Evolutionary conservation across 2,797 vertebrate species (phyloP).

Genomic region (Siniperca scherzeri): DNA sequence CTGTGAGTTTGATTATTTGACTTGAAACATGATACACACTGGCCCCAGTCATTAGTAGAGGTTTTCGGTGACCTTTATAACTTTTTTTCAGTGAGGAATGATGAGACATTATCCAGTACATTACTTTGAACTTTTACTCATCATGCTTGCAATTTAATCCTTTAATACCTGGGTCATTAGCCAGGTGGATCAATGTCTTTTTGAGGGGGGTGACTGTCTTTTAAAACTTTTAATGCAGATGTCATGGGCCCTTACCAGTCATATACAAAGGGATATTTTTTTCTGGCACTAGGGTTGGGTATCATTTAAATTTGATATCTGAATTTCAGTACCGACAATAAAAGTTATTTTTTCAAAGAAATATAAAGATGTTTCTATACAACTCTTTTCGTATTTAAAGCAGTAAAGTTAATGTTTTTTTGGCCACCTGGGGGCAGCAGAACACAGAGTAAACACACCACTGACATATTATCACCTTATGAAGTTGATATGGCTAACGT

Average conservation of each 20-base stretch:
- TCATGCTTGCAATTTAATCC: not conserved
- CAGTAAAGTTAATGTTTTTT: no score
- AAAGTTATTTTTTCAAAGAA: no score
- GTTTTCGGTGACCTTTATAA: not conserved
- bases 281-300: not conserved
- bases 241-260: not conserved
- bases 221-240: not conserved
- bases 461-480: no score
- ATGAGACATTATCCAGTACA: not conserved
- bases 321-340: no score
- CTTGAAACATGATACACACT: not conserved
- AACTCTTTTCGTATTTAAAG: not conserved
- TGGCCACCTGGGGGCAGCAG: no score
- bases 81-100: not conserved
- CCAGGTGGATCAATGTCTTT: not conserved
- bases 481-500: not conserved
- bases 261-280: no score
- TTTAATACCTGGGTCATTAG: not conserved
- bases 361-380: no score
- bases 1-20: constrained; percentile 13
- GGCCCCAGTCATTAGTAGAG: not conserved
- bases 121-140: constrained; percentile 11
- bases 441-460: no score
- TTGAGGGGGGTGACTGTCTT: not conserved
- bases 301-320: not conserved